Conservation (phyloP, 1,140 invertebrate species). For the Hypsibius dujardini region DNA sequence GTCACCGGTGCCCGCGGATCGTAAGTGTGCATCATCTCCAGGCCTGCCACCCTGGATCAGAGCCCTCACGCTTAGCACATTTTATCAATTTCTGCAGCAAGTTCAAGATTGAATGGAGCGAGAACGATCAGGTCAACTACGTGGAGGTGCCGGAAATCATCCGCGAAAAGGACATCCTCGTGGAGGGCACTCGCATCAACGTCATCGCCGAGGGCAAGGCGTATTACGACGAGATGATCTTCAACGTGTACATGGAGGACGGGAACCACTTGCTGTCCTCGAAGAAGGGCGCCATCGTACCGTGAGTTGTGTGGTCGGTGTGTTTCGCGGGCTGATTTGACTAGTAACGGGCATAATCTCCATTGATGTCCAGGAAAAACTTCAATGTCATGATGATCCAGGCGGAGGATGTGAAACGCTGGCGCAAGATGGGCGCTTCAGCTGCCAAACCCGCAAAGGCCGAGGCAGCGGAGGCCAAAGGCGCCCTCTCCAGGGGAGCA, state of each 20-base stretch:
- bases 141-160: not conserved
- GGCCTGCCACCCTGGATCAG: not conserved
- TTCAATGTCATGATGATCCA: slow-evolving; percentile 7
- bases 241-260: not conserved
- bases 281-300: not conserved
- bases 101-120: not conserved
- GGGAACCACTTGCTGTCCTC: not conserved
- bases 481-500: not conserved
- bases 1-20: not conserved
- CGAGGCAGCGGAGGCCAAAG: not conserved
- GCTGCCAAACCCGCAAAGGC: not conserved
- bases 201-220: slow-evolving; percentile 10
- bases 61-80: not conserved
- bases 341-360: not conserved
- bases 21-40: slow-evolving; percentile 5
- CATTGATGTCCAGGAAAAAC: not conserved
- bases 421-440: not conserved
- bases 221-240: slow-evolving; percentile 9
- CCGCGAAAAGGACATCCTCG: not conserved
- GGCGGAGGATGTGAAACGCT: not conserved
- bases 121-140: not conserved
- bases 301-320: not conserved
- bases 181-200: not conserved
- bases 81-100: not conserved
- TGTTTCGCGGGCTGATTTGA: not conserved